A percentile compares a stretch with the other conserved stretches of the same genome.
These are phyloP conservation scores for Calliopsis andreniformis DNA, from an alignment of 1,140 invertebrate species.

Conservation along the genomic window DNA sequence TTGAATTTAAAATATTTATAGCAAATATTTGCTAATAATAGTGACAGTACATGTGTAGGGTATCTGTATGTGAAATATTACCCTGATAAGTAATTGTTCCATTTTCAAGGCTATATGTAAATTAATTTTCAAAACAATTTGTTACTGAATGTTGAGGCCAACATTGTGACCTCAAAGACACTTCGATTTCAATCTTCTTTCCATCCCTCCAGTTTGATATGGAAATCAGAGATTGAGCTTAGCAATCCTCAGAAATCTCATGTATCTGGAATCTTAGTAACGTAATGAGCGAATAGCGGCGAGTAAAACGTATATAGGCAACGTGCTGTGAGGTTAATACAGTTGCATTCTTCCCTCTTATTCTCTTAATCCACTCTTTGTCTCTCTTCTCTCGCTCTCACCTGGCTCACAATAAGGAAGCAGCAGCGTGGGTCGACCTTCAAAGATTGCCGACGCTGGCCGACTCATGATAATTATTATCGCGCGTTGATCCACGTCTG, in stretches of 20 bases:
- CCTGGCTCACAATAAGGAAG: constrained; percentile 69
- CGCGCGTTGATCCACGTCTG: constrained; percentile 41
- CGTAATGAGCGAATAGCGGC: constrained; percentile 50
- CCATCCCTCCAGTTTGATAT: too few species aligned
- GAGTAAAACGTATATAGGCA: constrained; percentile 39
- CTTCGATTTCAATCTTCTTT: too few species aligned
- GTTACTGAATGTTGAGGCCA: too few species aligned
- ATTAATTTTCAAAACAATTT: too few species aligned
- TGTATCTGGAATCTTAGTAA: constrained; percentile 58
- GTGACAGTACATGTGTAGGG: too few species aligned
- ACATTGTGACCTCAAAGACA: too few species aligned
- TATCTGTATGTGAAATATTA: too few species aligned
- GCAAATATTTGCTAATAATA: too few species aligned
- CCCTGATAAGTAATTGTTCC: too few species aligned
- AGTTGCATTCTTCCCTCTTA: constrained; percentile 30
- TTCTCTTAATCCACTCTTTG: neutral
- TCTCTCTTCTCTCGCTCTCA: constrained; percentile 14
- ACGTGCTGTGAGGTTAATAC: constrained; percentile 57
- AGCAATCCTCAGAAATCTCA: constrained; percentile 17
- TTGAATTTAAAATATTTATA: too few species aligned
- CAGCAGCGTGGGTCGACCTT: constrained; percentile 71
- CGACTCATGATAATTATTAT: constrained; percentile 68
- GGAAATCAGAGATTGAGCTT: constrained; percentile 11
- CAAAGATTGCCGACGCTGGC: constrained; percentile 66
- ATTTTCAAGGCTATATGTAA: too few species aligned